Base-by-base conservation (phyloP, 1,140 invertebrate species). In the Drosophila guanche region DNA sequence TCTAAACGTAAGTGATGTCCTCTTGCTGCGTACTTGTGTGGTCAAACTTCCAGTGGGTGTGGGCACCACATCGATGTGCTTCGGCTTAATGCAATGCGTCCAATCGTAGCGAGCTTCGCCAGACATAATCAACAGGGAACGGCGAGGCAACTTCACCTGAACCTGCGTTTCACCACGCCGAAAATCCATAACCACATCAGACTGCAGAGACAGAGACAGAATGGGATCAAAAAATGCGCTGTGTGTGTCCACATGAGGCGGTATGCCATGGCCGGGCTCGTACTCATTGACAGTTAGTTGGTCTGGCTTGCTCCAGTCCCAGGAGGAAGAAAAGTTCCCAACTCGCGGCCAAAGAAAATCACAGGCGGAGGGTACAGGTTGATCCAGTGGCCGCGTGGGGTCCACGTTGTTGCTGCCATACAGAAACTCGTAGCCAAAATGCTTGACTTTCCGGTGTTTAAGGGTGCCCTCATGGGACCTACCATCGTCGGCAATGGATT, bases 261-360 rank as follows among this genome's bases (percentile, higher is more conserved):
- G 98, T 81, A 99, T 99, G 23, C 97, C 97, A 94, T 99, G 97
- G 8, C 98, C 98, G 59, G 97, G 96, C 54, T 93, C 79, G 92
- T 99, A 99, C 76, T 94, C 94, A 92, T 99, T 99, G 0, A 99
- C 94, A 8, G 98, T 99, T 48, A 99, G 86, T 90, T 99, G 98
- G 93, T 99, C 95, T 27, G 98, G 98, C 63, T 91, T 57, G 43
- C 92, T 92, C 59, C 92, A 71, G 41, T 79, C 48, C 58, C 67
- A 73, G 90, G 92, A 78, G 90, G 91, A 72, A 56, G 92, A 66
- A 81, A 25, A 8, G 1, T 6, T n/a, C 4, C 79, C 85, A 67
- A 98, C 92, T 69, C 94, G 92, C 2, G 92, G 48, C 91, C 96
- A 93, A 2, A 98, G 85, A 71, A 95, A 92, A 77, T 94, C 80